These are phyloP conservation scores for Episyrphus balteatus DNA, from an alignment of 1,140 invertebrate genomes.

Conservation along the genomic window DNA sequence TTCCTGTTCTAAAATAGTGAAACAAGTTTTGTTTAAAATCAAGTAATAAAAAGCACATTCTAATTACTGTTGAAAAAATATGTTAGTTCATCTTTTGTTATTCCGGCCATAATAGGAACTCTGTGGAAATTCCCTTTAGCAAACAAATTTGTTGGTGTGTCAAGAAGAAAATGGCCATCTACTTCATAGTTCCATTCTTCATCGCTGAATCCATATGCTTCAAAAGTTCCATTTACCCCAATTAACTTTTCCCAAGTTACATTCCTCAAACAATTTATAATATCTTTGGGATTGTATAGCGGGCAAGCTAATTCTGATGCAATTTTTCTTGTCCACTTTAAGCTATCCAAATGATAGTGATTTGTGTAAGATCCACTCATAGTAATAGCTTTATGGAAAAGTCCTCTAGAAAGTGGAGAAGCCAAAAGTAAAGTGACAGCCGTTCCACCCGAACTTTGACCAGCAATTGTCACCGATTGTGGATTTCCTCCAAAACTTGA, in stretches of 20 bases:
- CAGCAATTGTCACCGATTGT: constrained; percentile 43
- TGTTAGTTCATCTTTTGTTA: constrained; percentile 53
- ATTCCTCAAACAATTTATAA: constrained; percentile 21
- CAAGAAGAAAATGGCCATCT: constrained; percentile 15
- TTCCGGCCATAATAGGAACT: constrained; percentile 52
- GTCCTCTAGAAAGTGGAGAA: constrained; percentile 39
- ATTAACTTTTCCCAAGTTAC: constrained; percentile 19
- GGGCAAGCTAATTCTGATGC: constrained; percentile 20
- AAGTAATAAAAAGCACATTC: no score
- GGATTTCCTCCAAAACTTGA: constrained; percentile 45
- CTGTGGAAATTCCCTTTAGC: constrained; percentile 42
- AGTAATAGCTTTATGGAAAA: constrained; percentile 51
- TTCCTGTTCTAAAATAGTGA: constrained; percentile 10
- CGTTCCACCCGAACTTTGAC: constrained; percentile 43
- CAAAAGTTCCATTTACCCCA: constrained; percentile 15
- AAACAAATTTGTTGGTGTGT: constrained; percentile 44
- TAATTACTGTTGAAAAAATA: constrained; percentile 38
- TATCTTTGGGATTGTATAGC: constrained; percentile 13
- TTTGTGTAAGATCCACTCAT: constrained; percentile 55
- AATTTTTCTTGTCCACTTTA: constrained; percentile 19
- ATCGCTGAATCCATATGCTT: constrained; percentile 19
- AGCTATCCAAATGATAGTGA: constrained; percentile 28
- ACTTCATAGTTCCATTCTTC: constrained; percentile 32
- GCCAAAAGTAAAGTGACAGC: constrained; percentile 39
- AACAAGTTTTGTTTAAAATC: background rate